Conservation (phyloP, 1,140 invertebrate genomes). For the Helicoverpa armigera region DNA sequence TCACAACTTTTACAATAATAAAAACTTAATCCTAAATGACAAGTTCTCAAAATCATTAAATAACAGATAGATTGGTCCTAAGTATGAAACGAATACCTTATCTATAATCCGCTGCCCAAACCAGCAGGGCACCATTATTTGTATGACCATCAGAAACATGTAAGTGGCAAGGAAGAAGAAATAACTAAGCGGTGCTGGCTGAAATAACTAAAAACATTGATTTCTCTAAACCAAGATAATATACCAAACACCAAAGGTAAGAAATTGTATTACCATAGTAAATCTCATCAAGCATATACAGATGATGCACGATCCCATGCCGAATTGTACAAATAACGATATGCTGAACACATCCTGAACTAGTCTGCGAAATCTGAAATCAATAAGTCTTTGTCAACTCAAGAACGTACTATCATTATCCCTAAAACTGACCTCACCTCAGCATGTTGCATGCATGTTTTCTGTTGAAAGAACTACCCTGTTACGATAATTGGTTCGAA, state of each 20-base stretch:
- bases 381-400: no score
- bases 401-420: background rate
- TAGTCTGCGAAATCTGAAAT: constrained; percentile 71
- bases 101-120: constrained; percentile 71
- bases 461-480: no score
- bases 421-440: background rate
- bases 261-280: constrained; percentile 64
- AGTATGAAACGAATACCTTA: no score
- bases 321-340: constrained; percentile 70
- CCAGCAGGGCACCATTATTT: constrained; percentile 74
- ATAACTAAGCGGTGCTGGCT: constrained; percentile 70
- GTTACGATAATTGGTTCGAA: no score
- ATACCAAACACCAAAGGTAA: no score
- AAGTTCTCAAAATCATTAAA: no score
- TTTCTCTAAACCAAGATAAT: no score
- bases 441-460: no score
- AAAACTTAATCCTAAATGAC: no score
- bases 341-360: constrained; percentile 70
- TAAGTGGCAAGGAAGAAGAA: constrained; percentile 72
- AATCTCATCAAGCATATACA: constrained; percentile 74
- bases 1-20: no score
- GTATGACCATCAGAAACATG: constrained; percentile 68
- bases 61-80: no score
- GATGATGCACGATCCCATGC: constrained; percentile 70
- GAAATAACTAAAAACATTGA: constrained; percentile 43